Percentiles rank a stretch among this genome's conserved stretches.
Evolutionary conservation across 2,113 vertebrate species (phyloP).

Genomic region (Polyodon spathula): DNA sequence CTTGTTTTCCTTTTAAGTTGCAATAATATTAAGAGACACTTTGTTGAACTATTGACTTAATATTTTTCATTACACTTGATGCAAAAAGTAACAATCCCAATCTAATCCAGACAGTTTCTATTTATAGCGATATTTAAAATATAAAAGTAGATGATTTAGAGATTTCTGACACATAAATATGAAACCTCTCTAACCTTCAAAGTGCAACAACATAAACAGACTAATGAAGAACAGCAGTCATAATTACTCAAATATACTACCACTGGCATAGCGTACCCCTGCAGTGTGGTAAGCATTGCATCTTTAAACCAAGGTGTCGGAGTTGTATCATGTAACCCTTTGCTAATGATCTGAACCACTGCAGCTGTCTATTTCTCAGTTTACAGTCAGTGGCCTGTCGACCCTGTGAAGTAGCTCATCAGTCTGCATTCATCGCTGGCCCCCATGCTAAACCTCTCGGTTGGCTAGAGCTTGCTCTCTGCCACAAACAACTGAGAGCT

Average conservation of each 20-base stretch:
- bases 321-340: slow-evolving; percentile 8
- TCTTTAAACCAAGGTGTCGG: slow-evolving; percentile 16
- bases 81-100: too few relatives aligned
- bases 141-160: background rate
- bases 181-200: background rate
- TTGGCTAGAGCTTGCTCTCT: slow-evolving; percentile 39
- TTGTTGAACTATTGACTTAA: too few relatives aligned
- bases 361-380: slow-evolving; percentile 21
- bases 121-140: too few relatives aligned
- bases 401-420: slow-evolving; percentile 19
- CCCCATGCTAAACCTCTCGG: slow-evolving; percentile 20
- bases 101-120: too few relatives aligned
- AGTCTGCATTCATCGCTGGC: background rate
- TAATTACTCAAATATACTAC: background rate
- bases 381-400: slow-evolving; percentile 18
- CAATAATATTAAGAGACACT: too few relatives aligned
- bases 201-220: accelerated
- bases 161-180: background rate
- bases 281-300: background rate
- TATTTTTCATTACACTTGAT: too few relatives aligned
- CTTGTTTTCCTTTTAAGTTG: too few relatives aligned
- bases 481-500: slow-evolving; percentile 48
- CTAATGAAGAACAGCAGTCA: slow-evolving; percentile 10
- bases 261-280: slow-evolving; percentile 9
- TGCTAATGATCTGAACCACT: slow-evolving; percentile 5